phyloP scores from a whole-genome alignment of 2,797 vertebrate genomes.

The Pangasius krempfi region DNA sequence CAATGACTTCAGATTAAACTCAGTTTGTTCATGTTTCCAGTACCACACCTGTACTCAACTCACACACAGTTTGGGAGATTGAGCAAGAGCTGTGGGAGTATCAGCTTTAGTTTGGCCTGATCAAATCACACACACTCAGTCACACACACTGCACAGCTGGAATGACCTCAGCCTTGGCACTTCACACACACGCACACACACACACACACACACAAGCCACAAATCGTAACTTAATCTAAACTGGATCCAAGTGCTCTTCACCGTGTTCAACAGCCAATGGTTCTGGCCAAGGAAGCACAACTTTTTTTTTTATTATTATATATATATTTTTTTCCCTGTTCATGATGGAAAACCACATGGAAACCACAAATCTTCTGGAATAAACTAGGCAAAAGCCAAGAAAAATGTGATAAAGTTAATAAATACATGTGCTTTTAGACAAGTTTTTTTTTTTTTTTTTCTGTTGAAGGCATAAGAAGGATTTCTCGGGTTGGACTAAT shows the following conservation, averaged over 20 bases:
- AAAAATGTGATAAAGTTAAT: background rate
- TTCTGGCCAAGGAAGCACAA: constrained; percentile 43
- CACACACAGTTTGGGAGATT: constrained; percentile 4
- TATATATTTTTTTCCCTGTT: background rate
- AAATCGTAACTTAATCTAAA: constrained; percentile 22
- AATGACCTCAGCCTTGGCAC: constrained; percentile 44
- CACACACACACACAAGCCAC: constrained; percentile 26
- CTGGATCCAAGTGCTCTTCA: constrained; percentile 34
- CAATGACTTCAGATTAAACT: constrained; percentile 13
- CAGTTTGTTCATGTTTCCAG: constrained; percentile 3
- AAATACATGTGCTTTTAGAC: too few relatives aligned
- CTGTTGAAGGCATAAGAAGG: background rate
- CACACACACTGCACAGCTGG: constrained; percentile 38
- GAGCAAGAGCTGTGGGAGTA: constrained; percentile 19
- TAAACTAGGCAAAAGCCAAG: background rate
- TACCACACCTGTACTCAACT: background rate
- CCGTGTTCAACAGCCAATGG: constrained; percentile 42
- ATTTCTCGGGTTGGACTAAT: background rate
- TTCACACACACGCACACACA: background rate
- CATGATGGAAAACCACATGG: constrained; percentile 12
- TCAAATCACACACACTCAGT: constrained; percentile 31
- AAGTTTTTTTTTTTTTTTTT: too few relatives aligned
- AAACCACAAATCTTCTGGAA: constrained; percentile 12
- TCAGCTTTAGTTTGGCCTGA: constrained; percentile 41
- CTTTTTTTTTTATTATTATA: background rate